A percentile compares a stretch with the other conserved stretches of the same genome.
phyloP scores from a whole-genome alignment of 2,113 vertebrate species.

The Perca flavescens region DNA sequence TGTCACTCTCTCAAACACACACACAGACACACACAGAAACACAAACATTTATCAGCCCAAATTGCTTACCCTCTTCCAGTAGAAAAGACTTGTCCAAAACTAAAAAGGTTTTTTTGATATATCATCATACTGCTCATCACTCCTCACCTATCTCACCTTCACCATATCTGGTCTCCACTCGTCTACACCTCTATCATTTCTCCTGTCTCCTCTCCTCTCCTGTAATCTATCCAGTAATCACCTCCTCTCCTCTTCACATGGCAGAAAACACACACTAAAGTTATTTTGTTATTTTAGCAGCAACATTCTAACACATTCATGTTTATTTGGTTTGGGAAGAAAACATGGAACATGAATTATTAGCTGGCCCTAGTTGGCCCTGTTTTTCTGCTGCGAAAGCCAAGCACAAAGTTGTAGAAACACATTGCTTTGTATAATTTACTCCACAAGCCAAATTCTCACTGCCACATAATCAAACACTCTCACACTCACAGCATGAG shows the following conservation, averaged over 20 bases:
- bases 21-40: neutral
- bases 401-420: constrained; percentile 42
- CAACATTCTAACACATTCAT: constrained; percentile 11
- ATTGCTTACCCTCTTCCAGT: constrained; percentile 8
- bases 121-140: constrained; percentile 17
- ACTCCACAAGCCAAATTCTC: constrained; percentile 7
- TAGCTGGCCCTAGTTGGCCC: constrained; percentile 27
- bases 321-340: constrained; percentile 42
- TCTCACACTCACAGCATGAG: neutral
- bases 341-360: constrained; percentile 52
- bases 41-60: constrained; percentile 27
- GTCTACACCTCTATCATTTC: neutral
- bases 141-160: constrained; percentile 32
- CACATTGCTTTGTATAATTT: constrained; percentile 49
- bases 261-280: constrained; percentile 11
- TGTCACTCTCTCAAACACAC: neutral
- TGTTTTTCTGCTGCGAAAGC: constrained; percentile 29
- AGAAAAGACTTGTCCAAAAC: neutral
- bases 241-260: constrained; percentile 15
- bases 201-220: neutral
- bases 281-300: constrained; percentile 38
- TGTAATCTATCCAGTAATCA: constrained; percentile 27
- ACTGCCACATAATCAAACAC: neutral
- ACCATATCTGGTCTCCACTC: neutral
- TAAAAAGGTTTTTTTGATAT: constrained; percentile 17